Base-by-base conservation (phyloP, 2,888 invertebrate genomes). In the Diarsia mendica region DNA sequence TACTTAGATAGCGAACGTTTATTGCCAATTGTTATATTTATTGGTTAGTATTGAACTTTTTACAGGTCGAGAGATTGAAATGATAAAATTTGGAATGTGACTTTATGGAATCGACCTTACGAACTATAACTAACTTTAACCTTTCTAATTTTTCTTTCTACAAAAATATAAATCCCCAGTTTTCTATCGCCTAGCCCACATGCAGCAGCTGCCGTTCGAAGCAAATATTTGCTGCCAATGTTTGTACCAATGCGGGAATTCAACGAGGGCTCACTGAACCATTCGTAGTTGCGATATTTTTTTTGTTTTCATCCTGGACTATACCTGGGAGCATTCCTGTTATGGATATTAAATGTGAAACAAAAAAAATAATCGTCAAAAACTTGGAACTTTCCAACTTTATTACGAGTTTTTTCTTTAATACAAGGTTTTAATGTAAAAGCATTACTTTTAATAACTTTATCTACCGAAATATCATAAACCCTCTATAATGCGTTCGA, bases 201-300 rank as follows among this genome's bases (percentile, higher is more conserved):
- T 44, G 11, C 44, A n/a, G 73, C 51, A 64, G 39, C 46, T 46
- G 66, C 44, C 6, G 28, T 33, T 33, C 20, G 10, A 46, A 53
- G 48, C 39, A 77, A 80, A 80, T 78, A 70, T 77, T 70, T 67
- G 51, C 28, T 53, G 46, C 65, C 65, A 68, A 71, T 82, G 55
- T 79, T 72, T 76, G 66, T 64, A 9, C 39, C 77, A 48, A 70
- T 67, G 67, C 77, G 44, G 67, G 67, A 58, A 49, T 48, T 39
- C 46, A 46, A 76, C 58, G 39, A 64, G 20, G 0, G 10, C 6
- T 80, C 33, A 58, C 33, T 79, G 63, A 4, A 49, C 81, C 44
- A 67, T 55, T 65, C 13, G 6, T 23, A 13, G 23, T 15, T 28
- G 23, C 8, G 55, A 15, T 58, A 8, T 58, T 58, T 58, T 23